These are phyloP conservation scores for Dinoponera quadriceps DNA, from an alignment of 1,140 invertebrate genomes.

Conservation along the genomic window DNA sequence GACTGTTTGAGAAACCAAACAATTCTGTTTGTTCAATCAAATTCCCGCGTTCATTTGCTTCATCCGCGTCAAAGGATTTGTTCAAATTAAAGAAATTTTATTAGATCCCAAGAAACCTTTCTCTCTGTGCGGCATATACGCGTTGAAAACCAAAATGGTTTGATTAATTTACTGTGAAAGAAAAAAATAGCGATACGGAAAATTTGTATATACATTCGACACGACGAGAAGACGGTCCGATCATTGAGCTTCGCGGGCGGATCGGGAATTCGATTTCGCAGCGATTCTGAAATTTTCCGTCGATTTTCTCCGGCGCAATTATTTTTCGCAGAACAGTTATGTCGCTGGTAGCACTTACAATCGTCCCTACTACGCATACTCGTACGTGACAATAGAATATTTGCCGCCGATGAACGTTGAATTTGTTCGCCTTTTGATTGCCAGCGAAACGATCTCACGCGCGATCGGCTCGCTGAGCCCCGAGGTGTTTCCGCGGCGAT, in stretches of 20 bases:
- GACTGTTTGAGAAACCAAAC: too few relatives aligned
- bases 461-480: slow-evolving; percentile 11
- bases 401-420: slow-evolving; percentile 42
- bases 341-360: slow-evolving; percentile 53
- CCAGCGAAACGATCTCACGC: neutral
- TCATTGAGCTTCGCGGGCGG: neutral
- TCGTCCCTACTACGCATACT: slow-evolving; percentile 37
- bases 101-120: too few relatives aligned
- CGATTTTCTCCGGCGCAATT: slow-evolving; percentile 14
- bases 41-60: too few relatives aligned
- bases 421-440: slow-evolving; percentile 33
- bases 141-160: too few relatives aligned
- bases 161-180: too few relatives aligned
- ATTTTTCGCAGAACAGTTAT: slow-evolving; percentile 40
- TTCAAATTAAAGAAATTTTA: too few relatives aligned
- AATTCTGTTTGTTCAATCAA: too few relatives aligned
- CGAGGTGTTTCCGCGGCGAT: neutral
- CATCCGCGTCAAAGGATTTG: too few relatives aligned
- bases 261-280: neutral
- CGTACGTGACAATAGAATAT: slow-evolving; percentile 55
- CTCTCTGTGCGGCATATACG: too few relatives aligned
- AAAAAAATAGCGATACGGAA: too few relatives aligned
- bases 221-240: neutral
- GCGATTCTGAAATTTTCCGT: neutral
- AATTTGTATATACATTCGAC: too few relatives aligned